Conservation (phyloP, 2,888 invertebrate genomes). For the Palloptera scutellata region DNA sequence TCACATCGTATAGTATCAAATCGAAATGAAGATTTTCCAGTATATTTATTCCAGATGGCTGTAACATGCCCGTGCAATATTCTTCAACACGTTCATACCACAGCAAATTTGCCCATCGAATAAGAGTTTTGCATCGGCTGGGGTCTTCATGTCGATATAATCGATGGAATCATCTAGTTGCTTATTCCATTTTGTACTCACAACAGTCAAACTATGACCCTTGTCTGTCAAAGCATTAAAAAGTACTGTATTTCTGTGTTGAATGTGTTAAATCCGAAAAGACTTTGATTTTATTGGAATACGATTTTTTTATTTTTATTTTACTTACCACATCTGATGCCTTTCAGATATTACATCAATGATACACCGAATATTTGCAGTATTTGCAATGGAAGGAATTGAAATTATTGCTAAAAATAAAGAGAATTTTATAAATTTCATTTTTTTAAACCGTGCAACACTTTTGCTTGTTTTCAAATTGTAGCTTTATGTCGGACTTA, state of each 20-base stretch:
- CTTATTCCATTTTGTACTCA: slow-evolving; percentile 30
- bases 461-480: background rate
- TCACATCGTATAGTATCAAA: slow-evolving; percentile 56
- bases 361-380: slow-evolving; percentile 44
- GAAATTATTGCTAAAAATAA: background rate
- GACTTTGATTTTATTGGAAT: background rate
- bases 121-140: background rate
- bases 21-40: slow-evolving; percentile 46
- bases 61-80: slow-evolving; percentile 36
- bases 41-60: slow-evolving; percentile 6
- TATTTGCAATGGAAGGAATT: slow-evolving; percentile 17
- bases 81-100: slow-evolving; percentile 46
- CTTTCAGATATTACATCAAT: slow-evolving; percentile 41
- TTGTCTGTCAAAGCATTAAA: slow-evolving; percentile 40
- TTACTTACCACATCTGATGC: slow-evolving; percentile 43
- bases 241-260: slow-evolving; percentile 36
- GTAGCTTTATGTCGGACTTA: slow-evolving; percentile 16
- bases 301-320: too few species aligned
- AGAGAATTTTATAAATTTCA: slow-evolving; percentile 17
- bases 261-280: background rate
- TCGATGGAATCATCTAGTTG: slow-evolving; percentile 11
- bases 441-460: background rate
- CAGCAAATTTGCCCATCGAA: slow-evolving; percentile 32
- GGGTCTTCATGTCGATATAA: background rate
- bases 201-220: slow-evolving; percentile 41